Conservation (phyloP, 2,888 invertebrate genomes). For the Timema cristinae region DNA sequence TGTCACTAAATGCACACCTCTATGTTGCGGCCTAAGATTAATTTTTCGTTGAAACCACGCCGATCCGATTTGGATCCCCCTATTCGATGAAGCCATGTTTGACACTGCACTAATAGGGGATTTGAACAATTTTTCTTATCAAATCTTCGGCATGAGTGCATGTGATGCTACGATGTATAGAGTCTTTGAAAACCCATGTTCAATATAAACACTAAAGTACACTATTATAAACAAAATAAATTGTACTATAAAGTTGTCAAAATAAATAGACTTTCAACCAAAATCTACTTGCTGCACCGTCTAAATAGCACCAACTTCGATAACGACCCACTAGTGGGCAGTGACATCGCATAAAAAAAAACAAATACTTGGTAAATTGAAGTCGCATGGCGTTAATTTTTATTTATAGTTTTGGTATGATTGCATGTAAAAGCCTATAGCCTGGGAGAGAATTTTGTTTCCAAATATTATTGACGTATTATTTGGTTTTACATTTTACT, state of each 20-base stretch:
- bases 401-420: no score
- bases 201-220: conserved; percentile 14
- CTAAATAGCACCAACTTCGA: conserved; percentile 28
- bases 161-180: conserved; percentile 21
- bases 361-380: no score
- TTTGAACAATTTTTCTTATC: conserved; percentile 21
- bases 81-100: conserved; percentile 79
- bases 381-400: no score
- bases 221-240: conserved; percentile 23
- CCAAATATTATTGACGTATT: no score
- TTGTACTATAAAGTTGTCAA: conserved; percentile 21
- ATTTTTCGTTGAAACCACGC: conserved; percentile 99
- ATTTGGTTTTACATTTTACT: no score
- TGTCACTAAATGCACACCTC: conserved; percentile 95
- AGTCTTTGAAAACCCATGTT: conserved; percentile 19
- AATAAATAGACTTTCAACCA: conserved; percentile 24
- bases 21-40: conserved; percentile 90
- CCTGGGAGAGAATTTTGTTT: no score
- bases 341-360: conserved; percentile 24
- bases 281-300: conserved; percentile 26
- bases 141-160: conserved; percentile 21
- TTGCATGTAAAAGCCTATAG: no score
- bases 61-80: conserved; percentile 91
- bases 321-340: conserved; percentile 28
- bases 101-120: conserved; percentile 24